A percentile compares a stretch with the other conserved stretches of the same genome.
Conservation (phyloP, 2,888 invertebrate genomes). For the Eilema caniola region DNA sequence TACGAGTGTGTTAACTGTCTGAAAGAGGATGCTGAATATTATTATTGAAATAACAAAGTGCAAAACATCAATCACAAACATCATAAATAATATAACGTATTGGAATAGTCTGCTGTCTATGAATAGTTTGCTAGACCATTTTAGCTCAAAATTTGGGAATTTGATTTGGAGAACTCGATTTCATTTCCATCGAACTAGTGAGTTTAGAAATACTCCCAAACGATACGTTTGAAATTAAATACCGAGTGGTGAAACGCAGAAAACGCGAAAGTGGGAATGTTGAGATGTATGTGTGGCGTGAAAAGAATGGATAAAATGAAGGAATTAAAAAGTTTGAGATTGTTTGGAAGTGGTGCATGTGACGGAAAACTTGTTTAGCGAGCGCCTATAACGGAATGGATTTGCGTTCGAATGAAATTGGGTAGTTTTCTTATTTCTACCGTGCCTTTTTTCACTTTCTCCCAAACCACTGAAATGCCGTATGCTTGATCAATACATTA, state of each 20-base stretch:
- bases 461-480: no score
- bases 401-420: not conserved
- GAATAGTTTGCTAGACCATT: not conserved
- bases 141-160: not conserved
- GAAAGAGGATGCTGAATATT: no score
- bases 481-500: no score
- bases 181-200: not conserved
- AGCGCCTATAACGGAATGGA: not conserved
- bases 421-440: not conserved
- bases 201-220: not conserved
- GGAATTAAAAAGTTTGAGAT: conserved; percentile 1
- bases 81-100: not conserved
- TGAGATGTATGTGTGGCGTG: not conserved
- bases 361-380: not conserved
- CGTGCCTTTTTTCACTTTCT: no score
- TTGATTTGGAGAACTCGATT: not conserved
- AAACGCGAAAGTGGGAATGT: not conserved
- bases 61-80: no score
- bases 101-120: not conserved
- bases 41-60: no score
- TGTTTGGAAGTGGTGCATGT: not conserved
- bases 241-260: not conserved
- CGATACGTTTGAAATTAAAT: not conserved
- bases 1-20: no score
- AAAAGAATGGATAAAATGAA: not conserved